Base-by-base conservation (phyloP, 64 coral and sea anemone species). In the Acropora yongei region DNA sequence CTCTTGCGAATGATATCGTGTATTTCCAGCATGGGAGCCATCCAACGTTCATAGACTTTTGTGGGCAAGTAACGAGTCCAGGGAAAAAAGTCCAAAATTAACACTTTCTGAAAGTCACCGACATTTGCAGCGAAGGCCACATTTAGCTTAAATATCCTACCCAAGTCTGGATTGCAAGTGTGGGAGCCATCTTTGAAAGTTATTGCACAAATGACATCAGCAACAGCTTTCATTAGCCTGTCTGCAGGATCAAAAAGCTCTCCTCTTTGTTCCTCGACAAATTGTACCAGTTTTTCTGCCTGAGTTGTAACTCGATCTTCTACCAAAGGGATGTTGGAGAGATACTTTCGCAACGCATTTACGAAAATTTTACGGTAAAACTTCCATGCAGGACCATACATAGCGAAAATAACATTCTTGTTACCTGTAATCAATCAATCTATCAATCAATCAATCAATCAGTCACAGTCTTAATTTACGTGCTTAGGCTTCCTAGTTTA, bases 321-420 rank as follows among this genome's bases (percentile, higher is more conserved):
- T 4, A 90, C 73, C 10, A 89, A 17, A 46, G 67, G 77, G 16
- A 75, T 6, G 57, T 94, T 69, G 5, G 51, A 47, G 40, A 94
- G 92, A 68, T 94, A 94, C 44, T 88, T 53, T 4, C 92, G 77
- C 5, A 94, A 65, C 12, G 86, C 51, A 48, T 88, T 77, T 14
- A 76, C 84, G 83, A 95, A 95, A 3, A 95, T 47, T 45, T 95
- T 95, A 18, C 93, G 82, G 16, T 95, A 80, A 8, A 87, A 57
- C n/a, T 74, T 95, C 93, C 93, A 95, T 5, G 81, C 74, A 4
- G 80, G 79, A 19, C 88, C 82, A 30, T 91, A 78, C 41, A 74
- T 80, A 43, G 88, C 93, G 46, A 95, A 84, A 16, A 79, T 44
- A 17, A 95, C 90, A 55, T 90, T 39, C 17, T 95, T 95, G n/a